Percentiles rank a stretch among this genome's conserved stretches.
Conservation (phyloP, 1,140 invertebrate species). For the Acromyrmex heyeri region DNA sequence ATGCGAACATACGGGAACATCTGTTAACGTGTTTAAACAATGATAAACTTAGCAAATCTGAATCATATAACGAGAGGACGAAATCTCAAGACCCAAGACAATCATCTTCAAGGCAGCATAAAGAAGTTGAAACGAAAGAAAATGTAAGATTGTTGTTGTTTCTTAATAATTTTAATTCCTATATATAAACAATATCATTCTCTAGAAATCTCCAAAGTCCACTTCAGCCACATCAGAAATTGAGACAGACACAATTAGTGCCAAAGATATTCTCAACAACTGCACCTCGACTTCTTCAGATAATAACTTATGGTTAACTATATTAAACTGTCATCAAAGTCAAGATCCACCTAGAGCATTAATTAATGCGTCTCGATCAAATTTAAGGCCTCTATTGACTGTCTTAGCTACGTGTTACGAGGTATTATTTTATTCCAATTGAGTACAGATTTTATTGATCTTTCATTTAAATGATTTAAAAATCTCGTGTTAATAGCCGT, state of each 20-base stretch:
- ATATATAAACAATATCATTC: constrained; percentile 9
- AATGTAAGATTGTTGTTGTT: constrained; percentile 42
- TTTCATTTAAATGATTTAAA: background rate
- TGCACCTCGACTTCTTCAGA: constrained; percentile 37
- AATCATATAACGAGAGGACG: constrained; percentile 58
- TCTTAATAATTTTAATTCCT: background rate
- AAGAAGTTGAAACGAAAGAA: constrained; percentile 69
- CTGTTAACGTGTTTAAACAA: constrained; percentile 79
- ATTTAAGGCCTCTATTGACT: constrained; percentile 88
- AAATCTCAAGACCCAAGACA: constrained; percentile 66
- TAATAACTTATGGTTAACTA: constrained; percentile 88
- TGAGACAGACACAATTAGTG: constrained; percentile 25
- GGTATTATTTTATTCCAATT: constrained; percentile 80
- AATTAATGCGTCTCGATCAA: constrained; percentile 87
- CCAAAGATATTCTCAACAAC: constrained; percentile 31
- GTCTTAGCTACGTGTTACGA: constrained; percentile 90
- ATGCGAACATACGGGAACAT: constrained; percentile 79
- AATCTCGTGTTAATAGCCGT: constrained; percentile 86
- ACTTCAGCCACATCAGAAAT: constrained; percentile 33
- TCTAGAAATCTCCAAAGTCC: constrained; percentile 64
- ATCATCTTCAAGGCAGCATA: constrained; percentile 48
- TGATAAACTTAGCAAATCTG: constrained; percentile 49
- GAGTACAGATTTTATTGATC: background rate
- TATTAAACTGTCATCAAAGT: constrained; percentile 89
- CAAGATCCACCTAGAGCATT: constrained; percentile 89